A percentile compares a stretch with the other conserved stretches of the same genome.
Evolutionary conservation across 2,888 invertebrate species (phyloP).

Genomic region (Tigriopus californicus): DNA sequence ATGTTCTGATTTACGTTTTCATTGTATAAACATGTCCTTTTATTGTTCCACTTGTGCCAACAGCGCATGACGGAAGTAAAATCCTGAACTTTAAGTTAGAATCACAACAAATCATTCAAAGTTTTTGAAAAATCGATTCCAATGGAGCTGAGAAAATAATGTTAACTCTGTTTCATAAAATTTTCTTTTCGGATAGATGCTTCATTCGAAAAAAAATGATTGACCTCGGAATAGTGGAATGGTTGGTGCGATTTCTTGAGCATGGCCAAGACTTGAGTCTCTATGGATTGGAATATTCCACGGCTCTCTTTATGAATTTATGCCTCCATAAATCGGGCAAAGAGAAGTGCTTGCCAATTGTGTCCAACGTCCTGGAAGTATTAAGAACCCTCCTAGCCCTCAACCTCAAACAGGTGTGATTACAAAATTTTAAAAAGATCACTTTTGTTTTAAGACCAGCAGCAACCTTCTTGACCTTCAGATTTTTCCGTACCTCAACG

Average conservation of each 20-base stretch:
- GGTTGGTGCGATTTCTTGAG: constrained; percentile 37
- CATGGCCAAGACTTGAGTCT: constrained; percentile 24
- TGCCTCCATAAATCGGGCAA: constrained; percentile 38
- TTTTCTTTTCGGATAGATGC: too few species aligned
- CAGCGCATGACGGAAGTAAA: too few species aligned
- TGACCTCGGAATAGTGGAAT: constrained; percentile 38
- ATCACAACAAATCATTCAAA: too few species aligned
- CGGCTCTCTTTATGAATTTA: constrained; percentile 45
- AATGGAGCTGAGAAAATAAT: too few species aligned
- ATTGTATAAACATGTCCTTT: too few species aligned
- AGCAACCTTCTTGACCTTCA: constrained; percentile 22
- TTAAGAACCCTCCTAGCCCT: constrained; percentile 26
- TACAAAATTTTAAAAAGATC: constrained; percentile 16
- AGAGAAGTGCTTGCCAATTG: constrained; percentile 24
- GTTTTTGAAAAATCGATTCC: too few species aligned
- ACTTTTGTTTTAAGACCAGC: not conserved
- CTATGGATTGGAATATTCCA: constrained; percentile 44
- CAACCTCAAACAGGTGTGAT: too few species aligned
- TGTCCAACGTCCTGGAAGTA: constrained; percentile 27
- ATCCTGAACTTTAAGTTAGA: too few species aligned
- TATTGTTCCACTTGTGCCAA: too few species aligned
- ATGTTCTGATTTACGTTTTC: too few species aligned
- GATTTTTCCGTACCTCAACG: constrained; percentile 35
- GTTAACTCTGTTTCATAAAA: too few species aligned
- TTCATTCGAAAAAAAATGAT: constrained; percentile 40